These are phyloP conservation scores for Nylanderia fulva DNA, from an alignment of 1,140 invertebrate species.

Conservation along the genomic window DNA sequence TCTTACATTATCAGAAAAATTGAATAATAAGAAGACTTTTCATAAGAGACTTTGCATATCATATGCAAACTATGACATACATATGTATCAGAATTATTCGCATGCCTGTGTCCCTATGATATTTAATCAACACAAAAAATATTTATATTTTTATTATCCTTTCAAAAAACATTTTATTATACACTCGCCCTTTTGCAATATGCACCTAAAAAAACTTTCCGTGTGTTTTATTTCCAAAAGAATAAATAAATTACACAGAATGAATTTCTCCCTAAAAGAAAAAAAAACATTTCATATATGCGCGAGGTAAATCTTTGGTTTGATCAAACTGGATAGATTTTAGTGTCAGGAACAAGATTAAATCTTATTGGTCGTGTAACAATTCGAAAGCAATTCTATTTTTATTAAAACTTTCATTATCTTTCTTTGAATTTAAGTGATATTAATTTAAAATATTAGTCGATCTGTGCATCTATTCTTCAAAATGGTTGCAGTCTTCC, in stretches of 20 bases:
- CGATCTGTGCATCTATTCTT: conserved; percentile 27
- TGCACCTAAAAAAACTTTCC: conserved; percentile 40
- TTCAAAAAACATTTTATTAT: background rate
- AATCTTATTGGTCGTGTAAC: background rate
- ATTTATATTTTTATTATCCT: conserved; percentile 2
- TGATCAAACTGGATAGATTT: conserved; percentile 47
- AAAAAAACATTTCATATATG: conserved; percentile 7
- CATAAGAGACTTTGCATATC: conserved; percentile 15
- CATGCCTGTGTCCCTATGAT: background rate
- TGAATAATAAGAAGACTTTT: conserved; percentile 30
- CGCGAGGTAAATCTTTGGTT: conserved; percentile 34
- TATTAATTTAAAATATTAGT: background rate
- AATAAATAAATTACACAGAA: conserved; percentile 29
- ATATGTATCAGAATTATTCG: background rate
- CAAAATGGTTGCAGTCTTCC: conserved; percentile 30
- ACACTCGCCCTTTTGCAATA: conserved; percentile 19
- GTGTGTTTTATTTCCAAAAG: conserved; percentile 24
- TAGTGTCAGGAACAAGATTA: conserved; percentile 29
- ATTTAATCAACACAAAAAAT: conserved; percentile 5
- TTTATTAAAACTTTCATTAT: conserved; percentile 1
- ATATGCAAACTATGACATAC: conserved; percentile 1
- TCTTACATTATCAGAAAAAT: conserved; percentile 16
- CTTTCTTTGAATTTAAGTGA: conserved; percentile 41
- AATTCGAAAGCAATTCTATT: background rate
- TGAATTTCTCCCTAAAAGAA: background rate